Evolutionary conservation across 2,113 vertebrate genomes (phyloP), one percentile per base, ranked within the genome.

Genomic region (Okapia johnstoni): DNA sequence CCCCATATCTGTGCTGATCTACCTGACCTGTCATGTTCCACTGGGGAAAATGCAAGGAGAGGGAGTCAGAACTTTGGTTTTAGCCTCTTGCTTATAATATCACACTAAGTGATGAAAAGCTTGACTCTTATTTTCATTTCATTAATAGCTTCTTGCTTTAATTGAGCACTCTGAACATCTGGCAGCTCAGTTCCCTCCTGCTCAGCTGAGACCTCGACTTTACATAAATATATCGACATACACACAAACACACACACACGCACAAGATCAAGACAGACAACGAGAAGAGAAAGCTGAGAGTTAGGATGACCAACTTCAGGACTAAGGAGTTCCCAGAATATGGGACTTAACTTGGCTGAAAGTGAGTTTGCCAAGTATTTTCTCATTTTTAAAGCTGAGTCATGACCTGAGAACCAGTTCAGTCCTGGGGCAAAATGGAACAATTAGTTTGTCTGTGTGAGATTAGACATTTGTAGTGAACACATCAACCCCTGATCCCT

Each of bases 301-400:
- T 52, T 10, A 50, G 58, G 57, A 77, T 61, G 30, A 61, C 21
- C 17, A n/a, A 40, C 4, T 14, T 88, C 25, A 63, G 46, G 12
- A 36, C 43, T 52, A 43, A 52, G 15, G 23, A 5, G 1, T 46
- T 95, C 12, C 36, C 15, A 43, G 33, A 43, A 54, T 8, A n/a
- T 36, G 21, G n/a, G 55, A 63, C 17, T 88, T 58, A 30, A 2
- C 28, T 6, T 61, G 58, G 28, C 1, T 84, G 19, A 85, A 40
- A 21, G 19, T 33, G 43, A 57, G 52, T 73, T 92, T 92, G 7
- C 48, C 5, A 5, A 30, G 76, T 48, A 80, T 50, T 90, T 87
- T 91, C n/a, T 81, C 80, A 3, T 23, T 90, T 93, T 86, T 90
- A 92, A 95, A 92, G 83, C 26, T 36, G 50, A 83, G 76, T 93